Evolutionary conservation across 2,888 invertebrate species (phyloP), one percentile per base, ranked within the genome.

Genomic region (Corbicula japonica): DNA sequence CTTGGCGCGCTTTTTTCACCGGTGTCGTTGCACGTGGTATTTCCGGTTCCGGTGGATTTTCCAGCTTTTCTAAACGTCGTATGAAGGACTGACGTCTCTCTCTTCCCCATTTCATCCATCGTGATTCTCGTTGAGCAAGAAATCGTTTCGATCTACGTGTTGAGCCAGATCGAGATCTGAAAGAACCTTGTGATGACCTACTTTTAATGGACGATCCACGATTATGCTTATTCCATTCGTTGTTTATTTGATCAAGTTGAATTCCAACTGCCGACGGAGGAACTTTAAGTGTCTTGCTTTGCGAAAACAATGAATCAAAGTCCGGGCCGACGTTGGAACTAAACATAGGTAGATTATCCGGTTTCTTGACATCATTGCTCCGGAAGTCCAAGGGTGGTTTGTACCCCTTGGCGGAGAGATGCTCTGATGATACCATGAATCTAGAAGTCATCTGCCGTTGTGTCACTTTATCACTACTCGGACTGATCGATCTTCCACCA

Each of bases 1-100:
- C 92, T 73, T 91, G 87, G 4, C 91, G 84, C 21, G 91, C 92
- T 76, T 93, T 93, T 77, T 91, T 90, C 12, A 93, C 89, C 5
- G 93, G 93, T 12, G 93, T 93, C 21, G 92, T 89, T 35, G 92
- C 89, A 46, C 93, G 80, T 12, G 86, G 87, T 23, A 82, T 76
- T 12, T 88, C 88, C 46, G 82, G 76, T 35, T 84, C 76, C 38
- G 88, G 86, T 6, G 86, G 85, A 69, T 89, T 87, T n/a, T 91
- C 92, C 58, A 88, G 72, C 8, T 86, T 80, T 46, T 91, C 90
- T 32, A 91, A 70, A 26, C 90, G 78, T 23, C 89, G 78, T 62
- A 90, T 87, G 71, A 86, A 91, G 1, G 92, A 92, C 5, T 89
- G 88, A 26, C 92, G 77, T 15, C 93, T 80, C 28, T 90, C 90